Percentiles rank a stretch among this genome's conserved stretches.
Evolutionary conservation across 2,888 invertebrate genomes (phyloP).

Genomic region (Metallyticus violacea): DNA sequence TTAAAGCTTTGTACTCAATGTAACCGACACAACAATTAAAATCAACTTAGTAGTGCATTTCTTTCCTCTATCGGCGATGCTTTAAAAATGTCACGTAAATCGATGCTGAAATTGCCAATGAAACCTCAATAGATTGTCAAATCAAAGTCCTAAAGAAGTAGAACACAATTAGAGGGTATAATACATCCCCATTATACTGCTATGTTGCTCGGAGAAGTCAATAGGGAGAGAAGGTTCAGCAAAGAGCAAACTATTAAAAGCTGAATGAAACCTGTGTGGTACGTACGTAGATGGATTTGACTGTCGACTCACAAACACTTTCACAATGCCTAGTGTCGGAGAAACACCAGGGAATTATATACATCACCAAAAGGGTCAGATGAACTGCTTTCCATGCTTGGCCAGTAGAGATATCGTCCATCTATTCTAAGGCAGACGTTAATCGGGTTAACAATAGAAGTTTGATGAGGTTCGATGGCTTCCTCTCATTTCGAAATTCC

Average conservation of each 20-base stretch:
- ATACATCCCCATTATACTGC: too few relatives aligned
- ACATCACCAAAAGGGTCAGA: not conserved
- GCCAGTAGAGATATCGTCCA: not conserved
- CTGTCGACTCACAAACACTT: not conserved
- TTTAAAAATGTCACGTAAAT: too few relatives aligned
- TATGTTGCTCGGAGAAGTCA: too few relatives aligned
- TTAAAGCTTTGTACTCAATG: too few relatives aligned
- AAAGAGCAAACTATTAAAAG: not conserved
- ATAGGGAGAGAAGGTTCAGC: too few relatives aligned
- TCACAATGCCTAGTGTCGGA: not conserved
- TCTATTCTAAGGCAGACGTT: not conserved
- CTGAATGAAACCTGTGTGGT: not conserved
- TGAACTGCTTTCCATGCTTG: not conserved
- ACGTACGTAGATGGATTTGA: not conserved
- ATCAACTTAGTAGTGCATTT: too few relatives aligned
- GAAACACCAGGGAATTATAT: not conserved
- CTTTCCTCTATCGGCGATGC: too few relatives aligned
- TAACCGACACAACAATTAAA: too few relatives aligned
- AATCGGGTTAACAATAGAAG: not conserved
- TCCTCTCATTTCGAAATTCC: not conserved
- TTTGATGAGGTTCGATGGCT: not conserved
- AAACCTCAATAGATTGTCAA: too few relatives aligned
- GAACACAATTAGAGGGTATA: too few relatives aligned
- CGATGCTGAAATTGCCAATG: too few relatives aligned
- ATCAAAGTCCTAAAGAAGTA: too few relatives aligned